These are phyloP conservation scores for Pitangus sulphuratus DNA, from an alignment of 2,797 vertebrate species.

Conservation along the genomic window DNA sequence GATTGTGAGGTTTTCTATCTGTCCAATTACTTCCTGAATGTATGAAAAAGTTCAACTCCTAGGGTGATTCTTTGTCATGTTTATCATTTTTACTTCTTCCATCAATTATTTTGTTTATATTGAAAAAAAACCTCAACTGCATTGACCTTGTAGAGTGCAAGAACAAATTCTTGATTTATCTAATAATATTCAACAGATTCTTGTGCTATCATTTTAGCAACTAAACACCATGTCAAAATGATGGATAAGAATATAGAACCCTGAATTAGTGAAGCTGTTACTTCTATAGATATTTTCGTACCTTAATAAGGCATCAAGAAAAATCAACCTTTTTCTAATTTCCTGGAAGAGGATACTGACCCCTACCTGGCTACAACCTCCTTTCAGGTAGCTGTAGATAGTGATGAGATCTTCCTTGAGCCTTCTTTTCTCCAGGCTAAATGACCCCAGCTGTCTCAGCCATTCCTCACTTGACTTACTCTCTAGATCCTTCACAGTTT, in stretches of 20 bases:
- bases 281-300: background rate
- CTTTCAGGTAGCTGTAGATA: background rate
- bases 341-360: fast-evolving
- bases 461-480: background rate
- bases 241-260: background rate
- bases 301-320: background rate
- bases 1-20: background rate
- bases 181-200: background rate
- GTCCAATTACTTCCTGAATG: background rate
- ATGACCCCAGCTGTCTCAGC: background rate
- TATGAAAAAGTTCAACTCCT: background rate
- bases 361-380: background rate
- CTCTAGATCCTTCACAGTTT: background rate
- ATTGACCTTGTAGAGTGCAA: background rate
- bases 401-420: background rate
- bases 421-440: background rate
- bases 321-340: background rate
- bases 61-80: background rate
- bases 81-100: background rate
- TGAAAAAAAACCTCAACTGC: fast-evolving
- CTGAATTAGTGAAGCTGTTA: background rate
- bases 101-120: background rate
- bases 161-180: background rate
- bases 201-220: background rate
- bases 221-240: background rate